A percentile compares a stretch with the other conserved stretches of the same genome.
phyloP scores from a whole-genome alignment of 2,888 invertebrate genomes.

The Tenthredo amoena region DNA sequence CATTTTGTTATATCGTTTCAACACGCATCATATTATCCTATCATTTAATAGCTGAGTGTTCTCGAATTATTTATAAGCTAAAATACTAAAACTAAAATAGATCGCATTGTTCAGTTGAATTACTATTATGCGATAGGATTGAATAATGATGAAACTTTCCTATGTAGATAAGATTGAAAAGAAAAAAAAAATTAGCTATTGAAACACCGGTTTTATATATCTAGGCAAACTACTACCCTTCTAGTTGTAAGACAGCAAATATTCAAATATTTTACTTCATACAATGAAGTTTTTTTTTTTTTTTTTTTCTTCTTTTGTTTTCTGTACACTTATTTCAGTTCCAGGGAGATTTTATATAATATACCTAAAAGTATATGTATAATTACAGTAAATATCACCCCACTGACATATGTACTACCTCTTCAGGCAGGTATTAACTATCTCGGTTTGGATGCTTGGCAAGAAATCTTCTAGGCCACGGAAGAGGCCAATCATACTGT shows the following conservation, averaged over 20 bases:
- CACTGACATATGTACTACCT: conserved; percentile 63
- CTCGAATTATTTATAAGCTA: background rate
- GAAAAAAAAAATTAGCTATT: background rate
- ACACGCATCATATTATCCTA: background rate
- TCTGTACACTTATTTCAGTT: conserved; percentile 29
- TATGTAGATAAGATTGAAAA: background rate
- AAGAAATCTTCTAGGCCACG: conserved; percentile 87
- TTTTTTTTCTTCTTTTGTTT: background rate
- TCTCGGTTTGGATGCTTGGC: conserved; percentile 83
- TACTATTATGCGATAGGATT: conserved; percentile 7
- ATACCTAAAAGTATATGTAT: conserved; percentile 61
- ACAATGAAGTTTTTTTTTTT: conserved; percentile 5
- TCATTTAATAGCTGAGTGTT: background rate
- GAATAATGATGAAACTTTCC: background rate
- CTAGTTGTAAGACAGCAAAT: conserved; percentile 7
- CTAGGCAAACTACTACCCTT: background rate
- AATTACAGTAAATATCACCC: conserved; percentile 66
- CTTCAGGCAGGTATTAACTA: conserved; percentile 80
- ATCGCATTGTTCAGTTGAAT: background rate
- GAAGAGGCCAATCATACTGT: conserved; percentile 93
- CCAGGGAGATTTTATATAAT: conserved; percentile 42
- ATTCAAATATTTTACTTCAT: background rate
- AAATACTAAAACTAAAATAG: conserved; percentile 3
- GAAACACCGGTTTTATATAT: conserved; percentile 33
- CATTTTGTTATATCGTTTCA: background rate